A percentile compares a stretch with the other conserved stretches of the same genome.
phyloP scores from a whole-genome alignment of 2,113 vertebrate genomes.

The Corvus moneduloides region DNA sequence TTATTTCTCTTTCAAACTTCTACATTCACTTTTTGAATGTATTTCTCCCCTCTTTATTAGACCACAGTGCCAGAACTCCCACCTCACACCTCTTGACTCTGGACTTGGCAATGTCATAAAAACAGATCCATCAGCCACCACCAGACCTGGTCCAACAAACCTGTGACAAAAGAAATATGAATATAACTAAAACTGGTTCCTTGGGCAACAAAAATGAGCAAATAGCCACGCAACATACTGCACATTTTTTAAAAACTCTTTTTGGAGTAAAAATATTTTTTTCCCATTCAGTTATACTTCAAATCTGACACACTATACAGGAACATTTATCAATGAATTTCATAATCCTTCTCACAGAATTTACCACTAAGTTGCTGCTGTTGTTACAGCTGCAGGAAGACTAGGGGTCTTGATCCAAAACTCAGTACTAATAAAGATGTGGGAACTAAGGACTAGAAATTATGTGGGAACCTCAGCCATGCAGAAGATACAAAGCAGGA shows the following conservation, averaged over 20 bases:
- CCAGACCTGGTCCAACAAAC: neutral
- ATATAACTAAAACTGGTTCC: neutral
- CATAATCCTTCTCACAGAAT: constrained; percentile 58
- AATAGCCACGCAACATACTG: neutral
- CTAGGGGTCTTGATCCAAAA: constrained; percentile 38
- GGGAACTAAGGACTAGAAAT: constrained; percentile 31
- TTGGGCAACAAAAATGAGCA: neutral
- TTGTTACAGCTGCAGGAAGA: constrained; percentile 67
- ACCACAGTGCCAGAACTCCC: neutral
- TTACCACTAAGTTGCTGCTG: constrained; percentile 56
- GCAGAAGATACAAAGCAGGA: neutral
- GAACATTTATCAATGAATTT: constrained; percentile 55
- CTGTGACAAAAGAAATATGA: neutral
- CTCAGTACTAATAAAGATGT: constrained; percentile 28
- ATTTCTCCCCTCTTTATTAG: neutral
- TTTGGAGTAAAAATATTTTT: neutral
- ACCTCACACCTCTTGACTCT: neutral
- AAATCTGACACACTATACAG: neutral
- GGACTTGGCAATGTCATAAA: neutral
- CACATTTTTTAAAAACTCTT: neutral
- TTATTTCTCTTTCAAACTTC: neutral
- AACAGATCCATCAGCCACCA: constrained; percentile 1
- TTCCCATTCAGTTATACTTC: neutral
- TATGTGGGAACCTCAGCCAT: neutral
- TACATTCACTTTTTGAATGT: neutral